These are phyloP conservation scores for Etheostoma nigrum DNA, from an alignment of 2,797 vertebrate genomes.

Conservation along the genomic window DNA sequence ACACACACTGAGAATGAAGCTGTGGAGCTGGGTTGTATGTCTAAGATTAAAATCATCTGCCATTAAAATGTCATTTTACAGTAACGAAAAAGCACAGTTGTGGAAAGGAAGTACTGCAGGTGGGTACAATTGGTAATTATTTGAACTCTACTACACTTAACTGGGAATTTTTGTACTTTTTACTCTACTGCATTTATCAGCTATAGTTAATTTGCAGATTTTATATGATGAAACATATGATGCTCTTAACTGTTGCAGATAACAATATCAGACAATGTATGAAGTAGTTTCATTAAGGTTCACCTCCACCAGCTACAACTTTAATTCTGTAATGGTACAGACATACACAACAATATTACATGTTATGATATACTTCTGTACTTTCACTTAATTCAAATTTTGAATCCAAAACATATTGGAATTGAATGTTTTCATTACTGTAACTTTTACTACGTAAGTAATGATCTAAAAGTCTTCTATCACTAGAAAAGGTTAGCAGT, in stretches of 20 bases:
- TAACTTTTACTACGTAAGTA: too few relatives aligned
- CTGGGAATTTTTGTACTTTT: background rate
- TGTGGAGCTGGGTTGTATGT: background rate
- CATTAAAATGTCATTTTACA: background rate
- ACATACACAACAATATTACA: background rate
- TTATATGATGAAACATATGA: background rate
- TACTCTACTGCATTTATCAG: background rate
- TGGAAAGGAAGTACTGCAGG: background rate
- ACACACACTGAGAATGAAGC: background rate
- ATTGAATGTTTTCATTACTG: too few relatives aligned
- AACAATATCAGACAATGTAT: background rate
- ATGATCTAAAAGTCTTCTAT: rapidly evolving
- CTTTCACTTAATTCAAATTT: background rate
- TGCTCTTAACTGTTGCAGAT: background rate
- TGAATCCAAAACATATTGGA: background rate
- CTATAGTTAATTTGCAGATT: background rate
- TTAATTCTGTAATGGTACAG: background rate
- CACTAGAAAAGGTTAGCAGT: background rate
- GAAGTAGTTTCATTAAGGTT: background rate
- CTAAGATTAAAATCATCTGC: background rate
- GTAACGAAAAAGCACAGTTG: background rate
- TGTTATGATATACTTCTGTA: background rate
- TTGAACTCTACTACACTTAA: background rate
- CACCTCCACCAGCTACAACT: background rate
- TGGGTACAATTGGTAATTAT: background rate